A percentile compares a stretch with the other conserved stretches of the same genome.
These are phyloP conservation scores for Chamaetylas fuelleborni DNA, from an alignment of 2,113 vertebrate genomes.

Conservation along the genomic window DNA sequence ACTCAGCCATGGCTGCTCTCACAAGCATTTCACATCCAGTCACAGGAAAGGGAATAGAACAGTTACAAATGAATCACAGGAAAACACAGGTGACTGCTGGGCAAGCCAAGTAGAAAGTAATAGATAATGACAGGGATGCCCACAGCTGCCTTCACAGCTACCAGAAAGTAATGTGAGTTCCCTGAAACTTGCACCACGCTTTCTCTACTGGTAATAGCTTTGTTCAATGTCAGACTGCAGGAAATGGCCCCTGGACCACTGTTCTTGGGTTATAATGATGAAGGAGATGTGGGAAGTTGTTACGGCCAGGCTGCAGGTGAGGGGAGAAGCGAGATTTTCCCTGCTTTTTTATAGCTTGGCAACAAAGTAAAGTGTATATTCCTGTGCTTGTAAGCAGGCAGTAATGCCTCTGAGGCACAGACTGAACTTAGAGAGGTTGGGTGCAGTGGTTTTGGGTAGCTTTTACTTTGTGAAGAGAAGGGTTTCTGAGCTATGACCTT, in stretches of 20 bases:
- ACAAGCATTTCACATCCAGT: background rate
- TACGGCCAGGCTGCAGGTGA: background rate
- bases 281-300: background rate
- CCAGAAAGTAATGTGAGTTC: background rate
- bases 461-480: background rate
- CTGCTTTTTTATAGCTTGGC: background rate
- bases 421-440: background rate
- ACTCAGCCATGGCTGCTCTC: background rate
- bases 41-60: background rate
- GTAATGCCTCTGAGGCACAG: background rate
- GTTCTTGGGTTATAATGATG: background rate
- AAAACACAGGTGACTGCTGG: background rate
- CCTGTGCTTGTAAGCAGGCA: background rate
- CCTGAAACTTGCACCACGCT: background rate
- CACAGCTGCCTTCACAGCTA: background rate
- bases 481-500: background rate
- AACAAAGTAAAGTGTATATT: background rate
- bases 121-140: background rate
- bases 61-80: background rate
- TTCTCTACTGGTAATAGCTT: background rate
- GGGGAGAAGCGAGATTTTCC: background rate
- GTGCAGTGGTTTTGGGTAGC: background rate
- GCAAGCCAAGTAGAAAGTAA: background rate
- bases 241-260: background rate
- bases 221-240: background rate